phyloP scores from a whole-genome alignment of 2,888 invertebrate species.

The Choreutis nemorana region DNA sequence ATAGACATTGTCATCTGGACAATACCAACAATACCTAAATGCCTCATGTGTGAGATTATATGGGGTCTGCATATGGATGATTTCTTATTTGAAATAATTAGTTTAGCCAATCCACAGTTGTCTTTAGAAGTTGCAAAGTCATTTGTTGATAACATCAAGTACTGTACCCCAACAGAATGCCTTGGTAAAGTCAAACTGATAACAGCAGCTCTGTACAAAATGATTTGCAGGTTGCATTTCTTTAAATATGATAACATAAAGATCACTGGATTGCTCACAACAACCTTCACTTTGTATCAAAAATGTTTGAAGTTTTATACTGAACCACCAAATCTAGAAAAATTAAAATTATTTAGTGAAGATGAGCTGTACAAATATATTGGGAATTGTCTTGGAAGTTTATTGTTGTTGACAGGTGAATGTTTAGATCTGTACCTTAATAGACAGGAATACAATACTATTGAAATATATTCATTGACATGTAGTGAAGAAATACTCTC shows the following conservation, averaged over 20 bases:
- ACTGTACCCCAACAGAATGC: slow-evolving; percentile 32
- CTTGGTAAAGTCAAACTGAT: slow-evolving; percentile 27
- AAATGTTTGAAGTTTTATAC: slow-evolving; percentile 33
- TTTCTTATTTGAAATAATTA: slow-evolving; percentile 39
- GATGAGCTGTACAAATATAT: slow-evolving; percentile 35
- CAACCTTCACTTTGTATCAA: slow-evolving; percentile 26
- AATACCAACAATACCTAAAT: slow-evolving; percentile 38
- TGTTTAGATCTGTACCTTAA: slow-evolving; percentile 25
- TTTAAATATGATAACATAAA: slow-evolving; percentile 24
- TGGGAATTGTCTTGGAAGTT: slow-evolving; percentile 28
- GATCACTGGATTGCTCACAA: slow-evolving; percentile 11
- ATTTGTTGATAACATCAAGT: slow-evolving; percentile 37
- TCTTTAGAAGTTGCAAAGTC: slow-evolving; percentile 35
- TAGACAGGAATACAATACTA: slow-evolving; percentile 20
- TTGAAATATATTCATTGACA: slow-evolving; percentile 30
- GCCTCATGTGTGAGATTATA: slow-evolving; percentile 44
- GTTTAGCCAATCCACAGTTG: slow-evolving; percentile 31
- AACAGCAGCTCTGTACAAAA: slow-evolving; percentile 29
- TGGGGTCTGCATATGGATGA: slow-evolving; percentile 39
- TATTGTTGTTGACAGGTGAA: slow-evolving; percentile 23
- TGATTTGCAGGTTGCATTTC: slow-evolving; percentile 34
- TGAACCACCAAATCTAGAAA: slow-evolving; percentile 33
- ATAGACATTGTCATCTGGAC: slow-evolving; percentile 40
- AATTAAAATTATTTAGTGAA: slow-evolving; percentile 24
- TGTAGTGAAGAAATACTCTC: slow-evolving; percentile 22